phyloP scores from a whole-genome alignment of 2,113 vertebrate genomes.

The Chaetops frenatus region DNA sequence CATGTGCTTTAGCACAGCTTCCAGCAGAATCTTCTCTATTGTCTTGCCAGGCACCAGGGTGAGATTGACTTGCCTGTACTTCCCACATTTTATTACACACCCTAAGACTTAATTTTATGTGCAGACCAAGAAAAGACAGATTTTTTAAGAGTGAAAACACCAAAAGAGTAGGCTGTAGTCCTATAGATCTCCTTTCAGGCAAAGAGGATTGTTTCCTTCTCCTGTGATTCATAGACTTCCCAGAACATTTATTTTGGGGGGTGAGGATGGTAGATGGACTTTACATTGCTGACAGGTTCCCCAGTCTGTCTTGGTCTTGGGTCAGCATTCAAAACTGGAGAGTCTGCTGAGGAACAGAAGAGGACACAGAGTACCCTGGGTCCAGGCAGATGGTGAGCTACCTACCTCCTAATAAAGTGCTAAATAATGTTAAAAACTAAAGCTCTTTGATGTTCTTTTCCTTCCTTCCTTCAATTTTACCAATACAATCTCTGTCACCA shows the following conservation, averaged over 20 bases:
- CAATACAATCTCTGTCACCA: background rate
- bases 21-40: background rate
- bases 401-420: background rate
- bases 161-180: background rate
- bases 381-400: background rate
- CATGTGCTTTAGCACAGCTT: background rate
- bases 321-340: background rate
- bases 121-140: background rate
- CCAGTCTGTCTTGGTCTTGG: background rate
- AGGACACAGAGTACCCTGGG: background rate
- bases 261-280: background rate
- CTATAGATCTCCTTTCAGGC: background rate
- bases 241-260: background rate
- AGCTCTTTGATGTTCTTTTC: background rate
- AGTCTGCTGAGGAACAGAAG: background rate
- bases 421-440: background rate
- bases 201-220: background rate
- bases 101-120: background rate
- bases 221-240: background rate
- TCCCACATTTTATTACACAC: background rate
- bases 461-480: background rate
- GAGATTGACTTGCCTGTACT: background rate
- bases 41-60: background rate
- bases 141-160: background rate
- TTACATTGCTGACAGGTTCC: background rate